Base-by-base conservation (phyloP, 1,140 invertebrate species). In the Drosophila micromelanica region DNA sequence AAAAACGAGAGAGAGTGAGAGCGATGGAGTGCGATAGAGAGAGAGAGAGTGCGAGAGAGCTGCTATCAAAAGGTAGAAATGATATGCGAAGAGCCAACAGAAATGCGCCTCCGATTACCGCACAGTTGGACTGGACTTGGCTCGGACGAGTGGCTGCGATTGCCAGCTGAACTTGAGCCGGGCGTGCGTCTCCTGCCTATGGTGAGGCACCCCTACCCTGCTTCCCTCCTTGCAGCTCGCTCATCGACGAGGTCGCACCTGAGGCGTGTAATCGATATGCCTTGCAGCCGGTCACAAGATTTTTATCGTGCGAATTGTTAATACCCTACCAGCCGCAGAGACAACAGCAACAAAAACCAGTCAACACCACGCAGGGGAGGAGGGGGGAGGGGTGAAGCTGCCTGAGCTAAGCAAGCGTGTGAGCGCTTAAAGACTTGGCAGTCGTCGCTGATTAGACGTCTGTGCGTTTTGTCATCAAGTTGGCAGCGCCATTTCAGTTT, bases 241-340 rank as follows among this genome's bases (percentile, higher is more conserved):
- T 64, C 61, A 54, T 43, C 62, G 80, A 70, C 75, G 78, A 87
- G 82, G 82, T 87, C 84, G 82, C 82, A 87, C 82, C 82, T 87
- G 82, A 87, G 82, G 76, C 84, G 61, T 87, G 84, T 87, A 89
- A 87, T 84, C 77, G 84, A 87, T 87, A 87, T 59, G 68, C 73
- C 15, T 30, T 62, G 54, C 84, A 82, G 75, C 57, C 73, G 73
- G 55, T 52, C 54, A 51, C 60, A 59, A 89, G 84, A 89, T 89
- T 84, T 74, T 80, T 80, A 89, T 89, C 84, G 76, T 76, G 84
- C 84, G 84, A 89, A 89, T 89, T 89, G 74, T 89, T 90, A 84
- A 89, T 89, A 90, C 84, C 67, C 84, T 89, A 68, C 73, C 62
- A 61, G 17, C 27, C 57, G 54, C 35, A 38, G 55, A 78, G 32